These are phyloP conservation scores for Belgica antarctica DNA, from an alignment of 2,888 invertebrate genomes.

Conservation along the genomic window DNA sequence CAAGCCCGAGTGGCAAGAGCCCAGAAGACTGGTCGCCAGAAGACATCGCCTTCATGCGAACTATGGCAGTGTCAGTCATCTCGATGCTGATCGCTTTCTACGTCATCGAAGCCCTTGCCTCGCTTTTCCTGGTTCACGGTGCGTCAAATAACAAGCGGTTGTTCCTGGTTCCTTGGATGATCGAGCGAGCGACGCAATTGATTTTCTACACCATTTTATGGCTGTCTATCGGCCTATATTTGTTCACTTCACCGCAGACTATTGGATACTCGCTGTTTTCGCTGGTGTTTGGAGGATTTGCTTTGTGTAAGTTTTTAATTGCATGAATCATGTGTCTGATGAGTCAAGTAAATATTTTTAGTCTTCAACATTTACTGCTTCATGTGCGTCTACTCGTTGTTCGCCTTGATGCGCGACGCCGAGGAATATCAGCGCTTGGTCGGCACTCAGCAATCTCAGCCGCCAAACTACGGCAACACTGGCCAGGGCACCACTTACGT, in stretches of 20 bases:
- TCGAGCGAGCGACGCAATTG: constrained; percentile 25
- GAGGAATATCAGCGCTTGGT: constrained; percentile 37
- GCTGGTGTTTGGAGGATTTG: constrained; percentile 19
- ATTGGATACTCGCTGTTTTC: constrained; percentile 23
- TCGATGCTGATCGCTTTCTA: constrained; percentile 42
- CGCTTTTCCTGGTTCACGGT: constrained; percentile 26
- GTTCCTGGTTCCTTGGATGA: constrained; percentile 34
- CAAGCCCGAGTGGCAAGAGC: constrained; percentile 17
- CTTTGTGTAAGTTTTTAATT: constrained; percentile 19
- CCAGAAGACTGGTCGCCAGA: constrained; percentile 13
- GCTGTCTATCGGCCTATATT: constrained; percentile 30
- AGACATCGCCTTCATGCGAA: constrained; percentile 38
- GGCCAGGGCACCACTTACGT: constrained; percentile 28
- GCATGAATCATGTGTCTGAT: background rate
- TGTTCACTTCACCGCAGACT: constrained; percentile 31
- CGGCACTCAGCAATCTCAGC: background rate
- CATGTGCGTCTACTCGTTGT: constrained; percentile 34
- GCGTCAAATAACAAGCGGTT: constrained; percentile 30
- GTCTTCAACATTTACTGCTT: constrained; percentile 43
- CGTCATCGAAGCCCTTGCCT: constrained; percentile 32
- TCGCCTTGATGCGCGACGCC: constrained; percentile 22
- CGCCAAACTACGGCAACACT: constrained; percentile 16
- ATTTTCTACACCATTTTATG: constrained; percentile 22
- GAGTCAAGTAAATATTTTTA: constrained; percentile 32
- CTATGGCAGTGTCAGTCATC: constrained; percentile 28